Evolutionary conservation across 2,797 vertebrate species (phyloP).

Genomic region (Coendou prehensilis): DNA sequence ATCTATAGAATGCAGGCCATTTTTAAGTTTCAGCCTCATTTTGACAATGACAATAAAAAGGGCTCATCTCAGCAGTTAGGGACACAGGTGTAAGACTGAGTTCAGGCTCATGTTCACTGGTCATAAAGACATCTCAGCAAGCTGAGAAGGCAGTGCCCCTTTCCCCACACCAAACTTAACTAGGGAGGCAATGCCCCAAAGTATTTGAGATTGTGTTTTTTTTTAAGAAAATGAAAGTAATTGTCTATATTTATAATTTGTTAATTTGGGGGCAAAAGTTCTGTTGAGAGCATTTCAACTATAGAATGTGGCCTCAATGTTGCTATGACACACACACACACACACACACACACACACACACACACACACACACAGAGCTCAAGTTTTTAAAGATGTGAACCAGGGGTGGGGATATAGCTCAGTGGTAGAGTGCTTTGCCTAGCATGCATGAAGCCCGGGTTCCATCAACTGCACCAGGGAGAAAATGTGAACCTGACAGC

Average conservation of each 20-base stretch:
- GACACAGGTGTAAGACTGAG: background rate
- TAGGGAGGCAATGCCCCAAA: background rate
- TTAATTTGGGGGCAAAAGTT: conserved; percentile 34
- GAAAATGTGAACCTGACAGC: background rate
- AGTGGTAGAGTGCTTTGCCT: background rate
- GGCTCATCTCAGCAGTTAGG: too few species aligned
- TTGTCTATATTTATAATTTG: background rate
- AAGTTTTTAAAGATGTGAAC: background rate
- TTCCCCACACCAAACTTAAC: background rate
- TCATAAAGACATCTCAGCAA: background rate
- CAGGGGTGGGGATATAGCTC: background rate
- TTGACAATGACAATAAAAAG: background rate
- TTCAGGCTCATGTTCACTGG: background rate
- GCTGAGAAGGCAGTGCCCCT: background rate
- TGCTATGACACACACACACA: background rate
- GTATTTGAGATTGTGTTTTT: background rate
- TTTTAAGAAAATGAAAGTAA: background rate
- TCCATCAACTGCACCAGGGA: background rate
- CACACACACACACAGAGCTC: background rate
- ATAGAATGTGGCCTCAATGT: background rate
- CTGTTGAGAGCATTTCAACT: background rate
- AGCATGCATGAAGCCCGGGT: background rate
- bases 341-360: background rate
- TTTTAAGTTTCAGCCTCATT: background rate
- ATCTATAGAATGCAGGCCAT: background rate